A percentile compares a stretch with the other conserved stretches of the same genome.
Conservation (phyloP, 2,888 invertebrate genomes). For the Aphodius sticticus region DNA sequence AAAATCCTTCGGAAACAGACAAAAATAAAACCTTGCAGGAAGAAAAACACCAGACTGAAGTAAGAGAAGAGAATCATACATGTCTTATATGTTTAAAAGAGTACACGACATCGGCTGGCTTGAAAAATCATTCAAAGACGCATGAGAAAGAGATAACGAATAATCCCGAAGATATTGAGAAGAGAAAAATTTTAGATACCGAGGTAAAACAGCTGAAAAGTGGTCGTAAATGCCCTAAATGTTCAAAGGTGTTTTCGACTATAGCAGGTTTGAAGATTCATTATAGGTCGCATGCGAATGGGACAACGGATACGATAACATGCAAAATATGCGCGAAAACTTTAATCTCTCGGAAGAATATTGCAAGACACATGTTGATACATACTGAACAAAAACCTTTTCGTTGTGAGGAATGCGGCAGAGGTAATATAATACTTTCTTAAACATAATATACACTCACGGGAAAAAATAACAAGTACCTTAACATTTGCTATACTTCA, state of each 20-base stretch:
- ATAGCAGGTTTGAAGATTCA: neutral
- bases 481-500: no score
- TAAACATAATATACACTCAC: neutral
- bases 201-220: neutral
- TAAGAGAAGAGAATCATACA: neutral
- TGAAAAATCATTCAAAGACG: neutral
- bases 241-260: neutral
- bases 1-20: neutral
- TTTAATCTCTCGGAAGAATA: slow-evolving; percentile 31
- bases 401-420: slow-evolving; percentile 34
- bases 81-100: neutral
- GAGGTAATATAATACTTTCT: slow-evolving; percentile 30
- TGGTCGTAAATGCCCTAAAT: neutral
- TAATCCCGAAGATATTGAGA: neutral
- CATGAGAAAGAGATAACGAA: neutral
- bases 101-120: neutral
- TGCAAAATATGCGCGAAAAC: slow-evolving; percentile 32
- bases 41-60: neutral
- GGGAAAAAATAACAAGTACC: no score
- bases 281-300: neutral
- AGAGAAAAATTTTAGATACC: neutral
- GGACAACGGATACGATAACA: slow-evolving; percentile 31
- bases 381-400: slow-evolving; percentile 34
- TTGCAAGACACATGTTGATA: slow-evolving; percentile 32
- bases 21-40: neutral